phyloP scores from a whole-genome alignment of 2,113 vertebrate genomes.

The Litocranius walleri region DNA sequence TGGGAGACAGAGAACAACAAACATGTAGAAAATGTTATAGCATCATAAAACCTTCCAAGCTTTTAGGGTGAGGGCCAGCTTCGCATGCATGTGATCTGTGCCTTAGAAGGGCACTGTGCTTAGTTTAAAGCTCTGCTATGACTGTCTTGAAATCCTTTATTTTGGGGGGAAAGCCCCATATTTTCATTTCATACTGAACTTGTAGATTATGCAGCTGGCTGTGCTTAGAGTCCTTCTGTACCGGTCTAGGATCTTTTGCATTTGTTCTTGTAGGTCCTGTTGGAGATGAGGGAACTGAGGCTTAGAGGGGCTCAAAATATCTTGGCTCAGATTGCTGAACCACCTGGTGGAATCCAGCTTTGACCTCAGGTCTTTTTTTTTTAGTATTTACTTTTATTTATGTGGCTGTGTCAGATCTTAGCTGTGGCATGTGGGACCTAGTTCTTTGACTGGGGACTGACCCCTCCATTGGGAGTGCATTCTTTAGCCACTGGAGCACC shows the following conservation, averaged over 20 bases:
- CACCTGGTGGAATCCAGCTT: not conserved
- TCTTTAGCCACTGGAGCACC: not conserved
- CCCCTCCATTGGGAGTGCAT: not conserved
- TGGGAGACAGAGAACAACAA: not conserved
- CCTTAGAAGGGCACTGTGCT: not conserved
- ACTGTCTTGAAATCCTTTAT: not conserved
- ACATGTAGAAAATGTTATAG: not conserved
- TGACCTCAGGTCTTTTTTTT: not conserved
- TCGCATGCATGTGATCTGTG: not conserved
- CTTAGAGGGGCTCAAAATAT: not conserved
- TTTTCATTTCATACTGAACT: not conserved
- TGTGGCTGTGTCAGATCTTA: not conserved
- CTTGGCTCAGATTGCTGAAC: not conserved
- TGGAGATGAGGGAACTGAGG: not conserved
- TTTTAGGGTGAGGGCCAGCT: not conserved
- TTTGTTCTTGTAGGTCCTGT: not conserved
- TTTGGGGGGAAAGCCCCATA: not conserved
- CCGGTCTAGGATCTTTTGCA: not conserved
- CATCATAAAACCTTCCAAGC: not conserved
- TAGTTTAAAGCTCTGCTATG: not conserved
- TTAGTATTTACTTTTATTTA: not conserved
- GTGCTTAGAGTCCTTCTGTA: not conserved
- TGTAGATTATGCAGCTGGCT: not conserved
- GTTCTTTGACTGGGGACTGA: not conserved
- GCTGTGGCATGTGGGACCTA: not conserved